Evolutionary conservation across 1,140 invertebrate genomes (phyloP).

Genomic region (Aricia agestis): DNA sequence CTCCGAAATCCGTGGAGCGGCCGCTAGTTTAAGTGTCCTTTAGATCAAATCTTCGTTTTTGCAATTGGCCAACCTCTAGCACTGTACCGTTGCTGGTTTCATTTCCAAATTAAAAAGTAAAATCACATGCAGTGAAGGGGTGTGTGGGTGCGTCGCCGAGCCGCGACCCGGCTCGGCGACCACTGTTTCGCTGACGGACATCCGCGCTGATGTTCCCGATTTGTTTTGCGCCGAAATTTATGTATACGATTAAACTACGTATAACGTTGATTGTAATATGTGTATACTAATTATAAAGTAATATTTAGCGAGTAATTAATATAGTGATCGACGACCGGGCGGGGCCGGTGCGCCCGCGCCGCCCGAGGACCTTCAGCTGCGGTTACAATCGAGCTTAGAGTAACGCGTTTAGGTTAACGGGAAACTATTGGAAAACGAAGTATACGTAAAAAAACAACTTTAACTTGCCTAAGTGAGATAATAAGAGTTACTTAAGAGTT

Average conservation of each 20-base stretch:
- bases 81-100: conserved; percentile 56
- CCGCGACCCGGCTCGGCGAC: conserved; percentile 19
- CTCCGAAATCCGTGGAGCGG: conserved; percentile 39
- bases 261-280: conserved; percentile 74
- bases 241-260: conserved; percentile 75
- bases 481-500: conserved; percentile 69
- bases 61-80: conserved; percentile 76
- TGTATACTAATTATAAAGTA: conserved; percentile 66
- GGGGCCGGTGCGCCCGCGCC: conserved; percentile 37
- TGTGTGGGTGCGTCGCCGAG: conserved; percentile 58
- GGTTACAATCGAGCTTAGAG: conserved; percentile 63
- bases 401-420: conserved; percentile 67
- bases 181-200: conserved; percentile 29
- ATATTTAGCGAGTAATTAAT: conserved; percentile 50
- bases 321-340: conserved; percentile 40
- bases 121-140: conserved; percentile 69
- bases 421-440: conserved; percentile 72
- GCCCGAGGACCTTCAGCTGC: conserved; percentile 37
- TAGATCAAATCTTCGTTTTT: conserved; percentile 77
- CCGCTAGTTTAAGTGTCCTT: conserved; percentile 60
- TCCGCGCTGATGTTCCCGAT: conserved; percentile 53
- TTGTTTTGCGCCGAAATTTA: conserved; percentile 67
- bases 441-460: conserved; percentile 73
- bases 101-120: conserved; percentile 42
- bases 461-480: conserved; percentile 75